Evolutionary conservation across 2,797 vertebrate species (phyloP), one percentile per base, ranked within the genome.

Genomic region (Oreonectes daqikongensis): DNA sequence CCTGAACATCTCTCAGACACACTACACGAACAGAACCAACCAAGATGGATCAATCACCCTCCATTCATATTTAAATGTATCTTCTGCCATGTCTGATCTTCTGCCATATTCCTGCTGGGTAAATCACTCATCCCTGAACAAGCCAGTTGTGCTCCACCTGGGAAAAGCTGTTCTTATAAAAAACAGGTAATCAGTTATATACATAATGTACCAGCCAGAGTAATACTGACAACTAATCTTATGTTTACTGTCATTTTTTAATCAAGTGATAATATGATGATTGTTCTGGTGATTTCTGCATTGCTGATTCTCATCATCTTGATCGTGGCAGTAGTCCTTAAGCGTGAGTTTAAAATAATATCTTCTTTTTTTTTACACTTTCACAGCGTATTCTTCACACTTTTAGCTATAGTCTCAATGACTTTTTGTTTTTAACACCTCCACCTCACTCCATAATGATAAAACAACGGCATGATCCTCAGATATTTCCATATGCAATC

Each of bases 41-140:
- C 28, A 42, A 52, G 61, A 77, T 10, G 73, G 73, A 24, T 35
- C 74, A 17, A 53, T 42, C 44, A 80, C 15, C 7, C 9, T 76
- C 52, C 50, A 14, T 24, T 80, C 73, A 1, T 61, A 67, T 22
- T 35, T 80, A 24, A 53, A 67, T 9, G 18, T 72, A 10, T 20
- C 28, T 20, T 46, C 60, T 52, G 2, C 14, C 24, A 53, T 10
- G 52, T 5, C 52, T 55, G 61, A 66, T 42, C 18, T 15, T 35
- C 2, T n/a, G 10, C 22, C 66, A 17, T 72, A 32, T 42, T 40
- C 11, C 14, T 80, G 79, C 57, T 61, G 73, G 69, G 61, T 80
- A 24, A 80, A 77, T 44, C 73, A 80, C 32, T 66, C 73, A n/a
- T 22, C 68, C n/a, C 69, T 80, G n/a, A 72, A 10, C 14, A 44